Conservation (phyloP, 2,888 invertebrate genomes). For the Callimorpha dominula region DNA sequence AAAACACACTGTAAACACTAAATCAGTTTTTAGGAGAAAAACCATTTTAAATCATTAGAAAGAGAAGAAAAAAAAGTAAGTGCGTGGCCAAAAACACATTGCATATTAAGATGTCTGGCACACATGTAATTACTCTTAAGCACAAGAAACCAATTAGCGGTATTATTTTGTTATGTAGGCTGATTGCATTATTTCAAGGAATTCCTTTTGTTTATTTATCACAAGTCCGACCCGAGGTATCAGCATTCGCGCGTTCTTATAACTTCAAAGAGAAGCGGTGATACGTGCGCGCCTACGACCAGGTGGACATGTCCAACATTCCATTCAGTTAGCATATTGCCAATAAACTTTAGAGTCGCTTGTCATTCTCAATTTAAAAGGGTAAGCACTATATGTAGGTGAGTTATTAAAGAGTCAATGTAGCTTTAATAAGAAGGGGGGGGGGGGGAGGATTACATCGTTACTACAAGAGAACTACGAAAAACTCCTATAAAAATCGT, state of each 20-base stretch:
- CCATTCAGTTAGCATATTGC: slow-evolving; percentile 65
- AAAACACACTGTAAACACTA: neutral
- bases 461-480: neutral
- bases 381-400: neutral
- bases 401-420: neutral
- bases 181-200: slow-evolving; percentile 60
- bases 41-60: neutral
- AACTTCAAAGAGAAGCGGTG: slow-evolving; percentile 69
- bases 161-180: slow-evolving; percentile 60
- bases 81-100: neutral
- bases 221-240: slow-evolving; percentile 52
- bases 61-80: neutral
- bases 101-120: slow-evolving; percentile 21
- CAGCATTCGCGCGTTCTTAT: slow-evolving; percentile 46
- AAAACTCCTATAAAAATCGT: slow-evolving; percentile 40
- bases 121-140: slow-evolving; percentile 26
- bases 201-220: slow-evolving; percentile 57
- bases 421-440: neutral
- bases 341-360: slow-evolving; percentile 66
- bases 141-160: slow-evolving; percentile 59
- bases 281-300: slow-evolving; percentile 70
- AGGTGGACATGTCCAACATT: slow-evolving; percentile 75
- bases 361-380: slow-evolving; percentile 60
- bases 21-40: neutral
- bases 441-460: neutral